Percentiles rank a stretch among this genome's conserved stretches.
Evolutionary conservation across 2,888 invertebrate species (phyloP).

Genomic region (Nemurella pictetii): DNA sequence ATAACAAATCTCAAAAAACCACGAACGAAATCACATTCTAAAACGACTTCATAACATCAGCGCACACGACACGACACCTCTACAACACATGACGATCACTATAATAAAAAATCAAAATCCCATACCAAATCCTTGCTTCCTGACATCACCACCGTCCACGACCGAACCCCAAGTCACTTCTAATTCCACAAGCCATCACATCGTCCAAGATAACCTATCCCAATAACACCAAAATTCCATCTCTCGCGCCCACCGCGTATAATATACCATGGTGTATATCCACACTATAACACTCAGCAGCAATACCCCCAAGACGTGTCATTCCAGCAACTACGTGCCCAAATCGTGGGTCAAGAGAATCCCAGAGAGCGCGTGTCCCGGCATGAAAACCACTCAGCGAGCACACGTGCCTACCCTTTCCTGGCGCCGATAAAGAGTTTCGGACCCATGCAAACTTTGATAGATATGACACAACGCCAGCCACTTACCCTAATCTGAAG

Average conservation of each 20-base stretch:
- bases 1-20: too few species aligned
- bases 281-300: not conserved
- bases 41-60: too few species aligned
- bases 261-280: too few species aligned
- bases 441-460: not conserved
- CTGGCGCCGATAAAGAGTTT: not conserved
- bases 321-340: slow-evolving; percentile 16
- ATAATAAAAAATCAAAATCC: too few species aligned
- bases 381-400: not conserved
- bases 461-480: not conserved
- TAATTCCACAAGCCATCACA: too few species aligned
- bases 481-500: slow-evolving; percentile 29
- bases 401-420: not conserved
- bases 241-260: too few species aligned
- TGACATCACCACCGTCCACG: not conserved
- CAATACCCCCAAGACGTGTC: slow-evolving; percentile 18
- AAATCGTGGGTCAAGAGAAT: slow-evolving; percentile 15
- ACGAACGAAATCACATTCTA: too few species aligned
- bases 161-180: not conserved
- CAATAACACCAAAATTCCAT: not conserved
- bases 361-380: not conserved
- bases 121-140: not conserved
- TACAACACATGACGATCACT: too few species aligned
- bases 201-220: slow-evolving; percentile 2
- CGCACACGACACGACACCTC: too few species aligned